These are phyloP conservation scores for Chouioia cunea DNA, from an alignment of 2,888 invertebrate species.

Conservation along the genomic window DNA sequence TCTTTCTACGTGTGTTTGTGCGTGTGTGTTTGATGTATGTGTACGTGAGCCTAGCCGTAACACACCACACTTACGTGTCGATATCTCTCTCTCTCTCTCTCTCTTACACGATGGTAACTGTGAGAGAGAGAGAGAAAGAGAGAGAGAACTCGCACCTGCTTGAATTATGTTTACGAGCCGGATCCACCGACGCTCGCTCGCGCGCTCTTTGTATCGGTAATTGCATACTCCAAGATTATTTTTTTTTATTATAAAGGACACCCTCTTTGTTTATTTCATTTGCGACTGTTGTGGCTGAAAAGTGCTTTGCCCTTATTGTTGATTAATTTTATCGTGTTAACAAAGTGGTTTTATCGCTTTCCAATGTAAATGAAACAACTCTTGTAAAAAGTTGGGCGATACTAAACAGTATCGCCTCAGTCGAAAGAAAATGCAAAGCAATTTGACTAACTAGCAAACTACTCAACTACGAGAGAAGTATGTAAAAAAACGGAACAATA, in stretches of 20 bases:
- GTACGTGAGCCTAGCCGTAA: conserved; percentile 15
- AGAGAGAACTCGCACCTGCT: conserved; percentile 20
- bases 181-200: neutral
- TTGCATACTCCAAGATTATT: conserved; percentile 12
- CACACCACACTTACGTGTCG: conserved; percentile 7
- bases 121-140: no score
- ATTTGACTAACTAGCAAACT: conserved; percentile 52
- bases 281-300: no score
- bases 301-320: no score
- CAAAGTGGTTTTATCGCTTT: no score
- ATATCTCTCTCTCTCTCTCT: conserved; percentile 14
- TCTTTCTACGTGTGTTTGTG: no score
- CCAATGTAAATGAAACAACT: no score
- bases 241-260: conserved; percentile 12
- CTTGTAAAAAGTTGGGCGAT: no score
- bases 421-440: conserved; percentile 51
- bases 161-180: conserved; percentile 35
- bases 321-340: no score
- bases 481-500: no score
- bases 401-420: no score
- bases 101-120: no score
- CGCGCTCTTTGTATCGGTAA: neutral
- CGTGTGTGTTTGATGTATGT: conserved; percentile 35
- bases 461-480: conserved; percentile 35
- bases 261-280: neutral